phyloP scores from a whole-genome alignment of 2,113 vertebrate genomes.

The Pelecanus crispus region DNA sequence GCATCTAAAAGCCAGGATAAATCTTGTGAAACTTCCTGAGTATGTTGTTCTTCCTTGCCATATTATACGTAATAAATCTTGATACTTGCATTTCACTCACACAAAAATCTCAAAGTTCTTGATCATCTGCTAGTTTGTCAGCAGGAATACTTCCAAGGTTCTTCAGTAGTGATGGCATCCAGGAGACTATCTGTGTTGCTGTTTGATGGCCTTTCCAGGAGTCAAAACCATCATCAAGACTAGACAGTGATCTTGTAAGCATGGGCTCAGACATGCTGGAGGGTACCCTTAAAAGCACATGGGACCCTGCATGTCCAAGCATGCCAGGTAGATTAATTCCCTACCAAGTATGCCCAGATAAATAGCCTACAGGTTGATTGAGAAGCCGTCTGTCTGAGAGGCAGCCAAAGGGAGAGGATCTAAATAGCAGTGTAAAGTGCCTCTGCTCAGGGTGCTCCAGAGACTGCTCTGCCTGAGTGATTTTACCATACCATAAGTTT shows the following conservation, averaged over 20 bases:
- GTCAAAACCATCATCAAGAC: not conserved
- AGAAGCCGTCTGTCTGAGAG: conserved; percentile 26
- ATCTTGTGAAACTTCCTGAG: not conserved
- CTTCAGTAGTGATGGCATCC: not conserved
- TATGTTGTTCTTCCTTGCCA: not conserved
- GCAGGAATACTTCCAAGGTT: not conserved
- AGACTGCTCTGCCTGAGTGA: not conserved
- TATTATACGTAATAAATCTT: not conserved
- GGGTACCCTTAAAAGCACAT: not conserved
- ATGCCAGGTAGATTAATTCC: not conserved
- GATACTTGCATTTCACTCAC: not conserved
- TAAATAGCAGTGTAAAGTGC: not conserved
- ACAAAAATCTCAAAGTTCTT: not conserved
- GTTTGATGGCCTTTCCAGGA: conserved; percentile 11
- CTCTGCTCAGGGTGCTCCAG: not conserved
- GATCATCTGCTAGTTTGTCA: not conserved
- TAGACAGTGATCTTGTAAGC: not conserved
- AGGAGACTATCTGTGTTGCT: not conserved
- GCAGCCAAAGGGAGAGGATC: conserved; percentile 25
- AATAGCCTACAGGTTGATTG: conserved; percentile 38
- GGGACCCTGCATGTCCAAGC: not conserved
- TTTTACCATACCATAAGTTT: not conserved
- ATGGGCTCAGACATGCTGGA: conserved; percentile 21
- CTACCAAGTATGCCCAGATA: not conserved
- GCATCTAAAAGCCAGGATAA: conserved; percentile 1